phyloP scores from a whole-genome alignment of 2,113 vertebrate genomes.

The Ageneiosus marmoratus region DNA sequence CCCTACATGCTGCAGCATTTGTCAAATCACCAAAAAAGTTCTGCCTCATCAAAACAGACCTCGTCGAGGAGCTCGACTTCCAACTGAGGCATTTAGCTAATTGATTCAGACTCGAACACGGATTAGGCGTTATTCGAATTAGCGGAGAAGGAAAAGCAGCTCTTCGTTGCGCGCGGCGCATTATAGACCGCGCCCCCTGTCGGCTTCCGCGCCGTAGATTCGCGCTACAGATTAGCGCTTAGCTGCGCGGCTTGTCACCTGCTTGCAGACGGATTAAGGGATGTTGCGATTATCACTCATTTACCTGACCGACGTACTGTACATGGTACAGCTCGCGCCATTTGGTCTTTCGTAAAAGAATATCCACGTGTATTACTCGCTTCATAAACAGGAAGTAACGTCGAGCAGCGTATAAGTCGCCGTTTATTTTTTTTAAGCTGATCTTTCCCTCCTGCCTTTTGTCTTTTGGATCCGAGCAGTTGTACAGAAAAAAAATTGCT shows the following conservation, averaged over 20 bases:
- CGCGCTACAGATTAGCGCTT: constrained; percentile 13
- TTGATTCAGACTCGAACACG: constrained; percentile 11
- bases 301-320: constrained; percentile 37
- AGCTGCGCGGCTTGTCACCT: background rate
- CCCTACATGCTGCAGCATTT: constrained; percentile 29
- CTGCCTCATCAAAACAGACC: constrained; percentile 46
- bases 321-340: background rate
- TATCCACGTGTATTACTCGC: too few species aligned
- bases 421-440: background rate
- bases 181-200: constrained; percentile 50
- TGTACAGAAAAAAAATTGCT: background rate
- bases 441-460: background rate
- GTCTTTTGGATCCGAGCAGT: background rate
- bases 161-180: constrained; percentile 40
- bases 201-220: constrained; percentile 23
- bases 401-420: background rate
- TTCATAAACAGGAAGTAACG: background rate
- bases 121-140: background rate
- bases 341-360: background rate
- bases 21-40: constrained; percentile 27
- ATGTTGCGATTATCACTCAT: constrained; percentile 22
- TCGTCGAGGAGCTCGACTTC: constrained; percentile 21
- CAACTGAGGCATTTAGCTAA: constrained; percentile 19
- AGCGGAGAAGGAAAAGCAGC: background rate
- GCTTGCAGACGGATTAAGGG: constrained; percentile 32